Conservation (phyloP, 2,113 vertebrate genomes). For the Neomonachus schauinslandi region DNA sequence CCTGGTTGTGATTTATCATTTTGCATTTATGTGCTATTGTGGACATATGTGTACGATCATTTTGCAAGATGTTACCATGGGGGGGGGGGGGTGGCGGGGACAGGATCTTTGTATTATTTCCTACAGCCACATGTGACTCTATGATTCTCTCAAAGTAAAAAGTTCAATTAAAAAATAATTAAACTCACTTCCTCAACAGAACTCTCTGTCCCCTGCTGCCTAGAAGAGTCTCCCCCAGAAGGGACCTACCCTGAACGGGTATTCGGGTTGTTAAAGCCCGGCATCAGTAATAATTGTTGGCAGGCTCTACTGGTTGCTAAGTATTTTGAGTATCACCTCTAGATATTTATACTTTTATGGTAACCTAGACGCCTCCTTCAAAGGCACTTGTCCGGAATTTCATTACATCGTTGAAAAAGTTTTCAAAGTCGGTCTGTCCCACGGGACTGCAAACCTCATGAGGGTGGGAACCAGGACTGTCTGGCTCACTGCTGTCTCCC, state of each 20-base stretch:
- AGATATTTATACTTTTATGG: not conserved
- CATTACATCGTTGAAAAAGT: not conserved
- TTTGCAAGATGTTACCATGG: not conserved
- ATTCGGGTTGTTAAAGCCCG: rapidly evolving
- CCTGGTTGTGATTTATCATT: not conserved
- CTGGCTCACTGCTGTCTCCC: not conserved
- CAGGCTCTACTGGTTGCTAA: not conserved
- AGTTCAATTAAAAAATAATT: not conserved
- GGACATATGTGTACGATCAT: not conserved
- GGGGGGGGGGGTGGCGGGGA: rapidly evolving
- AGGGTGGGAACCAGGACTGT: too few relatives aligned
- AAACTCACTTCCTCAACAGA: not conserved
- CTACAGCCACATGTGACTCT: not conserved
- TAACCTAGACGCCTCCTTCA: not conserved
- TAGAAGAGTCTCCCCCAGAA: not conserved
- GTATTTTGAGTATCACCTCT: not conserved
- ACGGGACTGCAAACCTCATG: not conserved
- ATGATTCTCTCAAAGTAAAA: not conserved
- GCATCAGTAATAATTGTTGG: not conserved
- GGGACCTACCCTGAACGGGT: rapidly evolving
- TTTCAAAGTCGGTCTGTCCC: not conserved
- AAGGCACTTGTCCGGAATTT: not conserved
- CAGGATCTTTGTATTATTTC: not conserved
- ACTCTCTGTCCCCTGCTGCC: not conserved
- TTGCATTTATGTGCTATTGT: not conserved